Percentiles rank a stretch among this genome's conserved stretches.
Evolutionary conservation across 2,113 vertebrate genomes (phyloP).

Genomic region (Morone saxatilis): DNA sequence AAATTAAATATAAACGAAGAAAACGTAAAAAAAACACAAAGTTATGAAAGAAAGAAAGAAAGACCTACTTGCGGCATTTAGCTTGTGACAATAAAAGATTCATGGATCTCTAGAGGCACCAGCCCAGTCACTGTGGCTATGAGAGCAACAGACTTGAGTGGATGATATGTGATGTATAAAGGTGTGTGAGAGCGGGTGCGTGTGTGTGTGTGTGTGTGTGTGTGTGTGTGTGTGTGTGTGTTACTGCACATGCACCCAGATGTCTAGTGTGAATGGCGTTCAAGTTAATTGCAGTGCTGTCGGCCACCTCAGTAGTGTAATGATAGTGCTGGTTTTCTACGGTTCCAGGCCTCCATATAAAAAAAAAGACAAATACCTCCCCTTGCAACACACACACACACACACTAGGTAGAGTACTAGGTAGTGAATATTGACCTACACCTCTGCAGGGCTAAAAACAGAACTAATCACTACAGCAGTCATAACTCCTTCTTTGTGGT

Average conservation of each 20-base stretch:
- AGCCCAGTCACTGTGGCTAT: constrained; percentile 2
- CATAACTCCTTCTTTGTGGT: constrained; percentile 77
- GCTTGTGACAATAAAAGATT: background rate
- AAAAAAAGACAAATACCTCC: constrained; percentile 57
- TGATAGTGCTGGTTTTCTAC: constrained; percentile 72
- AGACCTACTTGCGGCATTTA: background rate
- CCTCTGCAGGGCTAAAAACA: constrained; percentile 81
- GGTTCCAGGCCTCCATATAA: constrained; percentile 50
- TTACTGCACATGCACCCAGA: constrained; percentile 3
- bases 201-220: constrained; percentile 35
- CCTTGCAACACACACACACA: background rate
- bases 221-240: constrained; percentile 32
- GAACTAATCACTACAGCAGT: constrained; percentile 79
- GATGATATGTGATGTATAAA: constrained; percentile 37
- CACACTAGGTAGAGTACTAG: too few species aligned
- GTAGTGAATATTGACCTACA: constrained; percentile 83
- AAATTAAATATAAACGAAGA: background rate
- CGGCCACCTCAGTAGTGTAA: constrained; percentile 73
- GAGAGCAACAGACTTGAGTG: constrained; percentile 1
- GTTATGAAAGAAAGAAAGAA: background rate
- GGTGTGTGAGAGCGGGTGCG: constrained; percentile 12
- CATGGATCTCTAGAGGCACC: constrained; percentile 2
- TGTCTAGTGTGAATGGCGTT: constrained; percentile 25
- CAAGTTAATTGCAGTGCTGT: constrained; percentile 81
- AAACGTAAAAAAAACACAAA: background rate